Percentiles rank a stretch among this genome's conserved stretches.
Conservation (phyloP, 1,140 invertebrate species). For the Nebria ingens region DNA sequence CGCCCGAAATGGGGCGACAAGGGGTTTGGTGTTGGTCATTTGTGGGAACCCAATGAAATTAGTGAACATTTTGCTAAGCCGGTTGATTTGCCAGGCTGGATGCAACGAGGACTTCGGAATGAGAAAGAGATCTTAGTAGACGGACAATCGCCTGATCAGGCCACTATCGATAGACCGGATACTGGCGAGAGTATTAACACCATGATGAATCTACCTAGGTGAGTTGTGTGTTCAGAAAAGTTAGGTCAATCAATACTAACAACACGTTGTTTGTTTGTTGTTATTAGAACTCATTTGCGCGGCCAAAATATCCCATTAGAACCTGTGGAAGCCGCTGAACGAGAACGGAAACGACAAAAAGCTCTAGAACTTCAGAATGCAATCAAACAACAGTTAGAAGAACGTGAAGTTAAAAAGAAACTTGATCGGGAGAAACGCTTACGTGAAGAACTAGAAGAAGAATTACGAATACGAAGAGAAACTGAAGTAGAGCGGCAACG, state of each 20-base stretch:
- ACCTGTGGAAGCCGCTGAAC: slow-evolving; percentile 51
- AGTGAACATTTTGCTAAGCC: slow-evolving; percentile 24
- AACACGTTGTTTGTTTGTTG: too few relatives aligned
- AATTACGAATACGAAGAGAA: slow-evolving; percentile 52
- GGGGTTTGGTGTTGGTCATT: slow-evolving; percentile 46
- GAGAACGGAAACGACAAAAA: slow-evolving; percentile 55
- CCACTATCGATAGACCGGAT: slow-evolving; percentile 24
- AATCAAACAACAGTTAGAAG: slow-evolving; percentile 61
- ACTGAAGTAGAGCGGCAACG: slow-evolving; percentile 50
- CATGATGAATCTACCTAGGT: slow-evolving; percentile 21
- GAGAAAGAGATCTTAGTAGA: slow-evolving; percentile 29
- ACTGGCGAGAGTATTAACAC: slow-evolving; percentile 25
- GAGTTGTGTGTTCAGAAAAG: too few relatives aligned
- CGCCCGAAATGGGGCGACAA: slow-evolving; percentile 56
- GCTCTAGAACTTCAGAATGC: slow-evolving; percentile 60
- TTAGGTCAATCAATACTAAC: too few relatives aligned
- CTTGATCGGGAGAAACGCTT: slow-evolving; percentile 51
- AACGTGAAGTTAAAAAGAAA: slow-evolving; percentile 49
- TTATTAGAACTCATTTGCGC: slow-evolving; percentile 51
- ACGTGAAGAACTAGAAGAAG: slow-evolving; percentile 54
- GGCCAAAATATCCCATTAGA: slow-evolving; percentile 65
- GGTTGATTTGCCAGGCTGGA: slow-evolving; percentile 47
- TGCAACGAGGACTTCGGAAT: slow-evolving; percentile 45
- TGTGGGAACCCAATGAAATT: slow-evolving; percentile 51
- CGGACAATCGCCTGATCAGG: slow-evolving; percentile 31